phyloP scores from a whole-genome alignment of 2,888 invertebrate species.

The Digitonthophagus gazella region DNA sequence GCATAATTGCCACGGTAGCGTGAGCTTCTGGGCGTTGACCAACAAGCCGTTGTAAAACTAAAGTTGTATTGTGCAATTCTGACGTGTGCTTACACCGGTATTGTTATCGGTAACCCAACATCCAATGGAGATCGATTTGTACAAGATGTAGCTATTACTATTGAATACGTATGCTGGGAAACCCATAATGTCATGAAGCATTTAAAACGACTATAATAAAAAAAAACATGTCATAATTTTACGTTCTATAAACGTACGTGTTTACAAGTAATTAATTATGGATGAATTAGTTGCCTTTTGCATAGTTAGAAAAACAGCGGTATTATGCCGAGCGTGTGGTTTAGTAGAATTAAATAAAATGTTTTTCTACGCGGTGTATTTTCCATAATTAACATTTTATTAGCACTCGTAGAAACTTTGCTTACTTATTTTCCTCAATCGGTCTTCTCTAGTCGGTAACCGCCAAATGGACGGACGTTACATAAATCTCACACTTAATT shows the following conservation, averaged over 20 bases:
- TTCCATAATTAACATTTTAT: too few species aligned
- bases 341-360: not conserved
- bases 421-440: not conserved
- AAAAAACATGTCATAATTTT: not conserved
- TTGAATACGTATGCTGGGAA: too few species aligned
- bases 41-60: conserved; percentile 13
- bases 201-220: too few species aligned
- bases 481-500: conserved; percentile 9
- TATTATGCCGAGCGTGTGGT: not conserved
- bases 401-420: not conserved
- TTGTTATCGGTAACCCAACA: not conserved
- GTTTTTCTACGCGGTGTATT: not conserved
- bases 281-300: not conserved
- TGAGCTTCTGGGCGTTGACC: conserved; percentile 1
- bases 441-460: conserved; percentile 1
- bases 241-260: not conserved
- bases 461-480: conserved; percentile 6
- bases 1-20: not conserved
- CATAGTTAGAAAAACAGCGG: not conserved
- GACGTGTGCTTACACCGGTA: not conserved
- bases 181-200: too few species aligned
- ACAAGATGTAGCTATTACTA: too few species aligned
- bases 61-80: not conserved
- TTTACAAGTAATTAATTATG: not conserved
- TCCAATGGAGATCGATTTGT: not conserved